Conservation (phyloP, 1,140 invertebrate species). For the Ips typographus region DNA sequence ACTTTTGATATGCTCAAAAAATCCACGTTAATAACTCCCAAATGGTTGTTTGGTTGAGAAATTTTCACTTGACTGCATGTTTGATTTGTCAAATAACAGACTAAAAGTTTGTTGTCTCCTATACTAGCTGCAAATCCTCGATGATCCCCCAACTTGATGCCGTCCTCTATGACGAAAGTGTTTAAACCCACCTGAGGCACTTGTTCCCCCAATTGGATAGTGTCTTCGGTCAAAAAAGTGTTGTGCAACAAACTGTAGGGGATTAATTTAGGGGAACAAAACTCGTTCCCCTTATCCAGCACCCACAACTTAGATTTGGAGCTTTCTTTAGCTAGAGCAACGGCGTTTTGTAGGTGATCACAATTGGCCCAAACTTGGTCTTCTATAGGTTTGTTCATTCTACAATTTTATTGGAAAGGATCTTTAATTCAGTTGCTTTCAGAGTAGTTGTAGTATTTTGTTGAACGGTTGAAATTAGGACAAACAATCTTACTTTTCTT, state of each 20-base stretch:
- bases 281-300: constrained; percentile 42
- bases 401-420: constrained; percentile 5
- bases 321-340: constrained; percentile 41
- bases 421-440: background rate
- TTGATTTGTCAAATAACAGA: constrained; percentile 18
- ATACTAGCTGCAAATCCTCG: constrained; percentile 39
- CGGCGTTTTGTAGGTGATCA: constrained; percentile 40
- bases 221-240: constrained; percentile 20
- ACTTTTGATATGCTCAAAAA: constrained; percentile 29
- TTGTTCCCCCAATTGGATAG: constrained; percentile 21
- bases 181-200: constrained; percentile 23
- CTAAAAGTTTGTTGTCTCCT: constrained; percentile 27
- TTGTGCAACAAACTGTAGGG: constrained; percentile 42
- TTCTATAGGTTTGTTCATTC: constrained; percentile 32
- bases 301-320: constrained; percentile 43
- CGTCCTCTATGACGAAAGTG: constrained; percentile 31
- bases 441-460: background rate
- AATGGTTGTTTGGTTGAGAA: background rate
- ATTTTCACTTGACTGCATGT: constrained; percentile 7
- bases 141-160: constrained; percentile 16
- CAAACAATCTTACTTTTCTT: background rate
- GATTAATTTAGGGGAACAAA: constrained; percentile 42
- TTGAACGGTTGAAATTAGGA: background rate
- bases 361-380: constrained; percentile 43
- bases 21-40: constrained; percentile 17